phyloP scores from a whole-genome alignment of 2,888 invertebrate species.

The Macropis europaea region DNA sequence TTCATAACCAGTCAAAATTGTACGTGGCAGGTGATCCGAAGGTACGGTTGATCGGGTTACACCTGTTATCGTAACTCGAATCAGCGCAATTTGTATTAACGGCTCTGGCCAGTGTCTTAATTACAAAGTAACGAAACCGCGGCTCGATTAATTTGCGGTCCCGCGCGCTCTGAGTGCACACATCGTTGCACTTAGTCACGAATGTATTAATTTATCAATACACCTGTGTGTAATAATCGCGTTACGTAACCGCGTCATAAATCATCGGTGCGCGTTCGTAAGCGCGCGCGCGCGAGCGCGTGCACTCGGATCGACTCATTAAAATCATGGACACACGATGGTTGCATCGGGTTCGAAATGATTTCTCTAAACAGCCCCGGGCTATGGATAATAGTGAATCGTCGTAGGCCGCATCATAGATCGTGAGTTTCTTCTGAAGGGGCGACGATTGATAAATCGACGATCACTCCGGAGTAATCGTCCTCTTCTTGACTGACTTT shows the following conservation, averaged over 20 bases:
- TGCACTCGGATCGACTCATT: constrained; percentile 70
- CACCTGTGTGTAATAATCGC: constrained; percentile 72
- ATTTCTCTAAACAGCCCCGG: constrained; percentile 68
- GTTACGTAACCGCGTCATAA: constrained; percentile 74
- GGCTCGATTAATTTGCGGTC: constrained; percentile 34
- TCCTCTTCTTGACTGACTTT: constrained; percentile 33
- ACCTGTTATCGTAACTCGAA: constrained; percentile 25
- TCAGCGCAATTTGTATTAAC: constrained; percentile 28
- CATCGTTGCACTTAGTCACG: constrained; percentile 4
- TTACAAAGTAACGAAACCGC: constrained; percentile 49
- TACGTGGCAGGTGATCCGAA: not conserved
- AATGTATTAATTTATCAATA: constrained; percentile 74
- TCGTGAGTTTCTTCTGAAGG: constrained; percentile 35
- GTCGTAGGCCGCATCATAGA: constrained; percentile 20
- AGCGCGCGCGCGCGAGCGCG: too few species aligned
- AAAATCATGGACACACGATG: constrained; percentile 63
- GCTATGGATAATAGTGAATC: constrained; percentile 62
- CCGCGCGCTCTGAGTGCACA: not conserved
- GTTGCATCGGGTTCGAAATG: constrained; percentile 66
- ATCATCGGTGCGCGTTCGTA: constrained; percentile 60
- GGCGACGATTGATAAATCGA: constrained; percentile 49
- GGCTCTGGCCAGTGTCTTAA: constrained; percentile 35
- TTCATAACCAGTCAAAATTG: constrained; percentile 23
- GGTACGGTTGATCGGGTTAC: not conserved
- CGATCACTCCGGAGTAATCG: constrained; percentile 32